Conservation (phyloP, 2,797 vertebrate species). For the Malurus leucopterus region DNA sequence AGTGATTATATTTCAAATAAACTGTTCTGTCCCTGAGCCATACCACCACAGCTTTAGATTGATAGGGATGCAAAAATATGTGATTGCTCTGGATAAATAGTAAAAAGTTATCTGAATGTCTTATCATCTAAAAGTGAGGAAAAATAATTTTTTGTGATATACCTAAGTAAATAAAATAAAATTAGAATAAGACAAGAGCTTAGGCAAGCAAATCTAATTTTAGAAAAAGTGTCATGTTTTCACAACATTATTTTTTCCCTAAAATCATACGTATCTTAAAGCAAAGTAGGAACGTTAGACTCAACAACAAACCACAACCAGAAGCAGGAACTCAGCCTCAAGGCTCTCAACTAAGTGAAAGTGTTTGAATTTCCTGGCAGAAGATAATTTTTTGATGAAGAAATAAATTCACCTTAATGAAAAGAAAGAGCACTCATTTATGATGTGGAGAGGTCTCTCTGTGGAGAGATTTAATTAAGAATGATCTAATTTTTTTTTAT, state of each 20-base stretch:
- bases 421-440: constrained; percentile 16
- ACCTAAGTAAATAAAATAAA: not conserved
- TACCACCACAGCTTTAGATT: not conserved
- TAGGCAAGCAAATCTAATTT: constrained; percentile 3
- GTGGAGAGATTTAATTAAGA: constrained; percentile 17
- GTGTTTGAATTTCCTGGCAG: not conserved
- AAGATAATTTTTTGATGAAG: constrained; percentile 11
- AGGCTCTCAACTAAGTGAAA: not conserved
- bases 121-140: not conserved
- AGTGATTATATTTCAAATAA: not conserved
- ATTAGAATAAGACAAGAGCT: not conserved
- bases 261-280: not conserved
- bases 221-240: not conserved
- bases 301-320: constrained; percentile 39
- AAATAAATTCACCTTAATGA: constrained; percentile 1
- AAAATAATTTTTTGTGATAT: not conserved
- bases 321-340: not conserved
- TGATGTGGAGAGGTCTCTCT: not conserved
- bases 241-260: not conserved
- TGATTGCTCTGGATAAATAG: not conserved
- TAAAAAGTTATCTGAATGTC: not conserved
- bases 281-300: not conserved
- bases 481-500: constrained; percentile 1
- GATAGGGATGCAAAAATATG: not conserved
- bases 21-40: not conserved